Evolutionary conservation across 2,888 invertebrate species (phyloP).

Genomic region (Caenorhabditis japonica): DNA sequence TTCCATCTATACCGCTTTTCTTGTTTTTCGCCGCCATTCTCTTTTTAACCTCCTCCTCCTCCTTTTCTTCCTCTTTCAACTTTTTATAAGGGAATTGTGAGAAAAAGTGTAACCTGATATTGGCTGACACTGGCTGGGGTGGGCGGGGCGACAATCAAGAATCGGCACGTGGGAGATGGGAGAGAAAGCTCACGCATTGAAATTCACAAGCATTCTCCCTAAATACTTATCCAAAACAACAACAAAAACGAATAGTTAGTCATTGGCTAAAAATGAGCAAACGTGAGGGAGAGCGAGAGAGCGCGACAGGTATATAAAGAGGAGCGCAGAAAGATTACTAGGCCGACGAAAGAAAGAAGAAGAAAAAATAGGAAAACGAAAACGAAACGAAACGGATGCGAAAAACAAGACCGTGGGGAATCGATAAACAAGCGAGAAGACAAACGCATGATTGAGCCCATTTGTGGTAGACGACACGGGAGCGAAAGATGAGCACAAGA

Average conservation of each 20-base stretch:
- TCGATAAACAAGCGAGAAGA: constrained; percentile 45
- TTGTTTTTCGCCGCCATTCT: not conserved
- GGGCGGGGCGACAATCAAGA: constrained; percentile 8
- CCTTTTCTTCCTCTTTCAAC: constrained; percentile 4
- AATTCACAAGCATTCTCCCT: not conserved
- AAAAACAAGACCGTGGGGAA: too few relatives aligned
- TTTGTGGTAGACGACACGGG: constrained; percentile 29
- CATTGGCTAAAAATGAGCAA: not conserved
- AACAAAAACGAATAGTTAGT: not conserved
- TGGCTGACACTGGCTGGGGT: too few relatives aligned
- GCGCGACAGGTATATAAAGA: constrained; percentile 2
- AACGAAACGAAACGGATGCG: constrained; percentile 29
- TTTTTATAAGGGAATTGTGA: constrained; percentile 1
- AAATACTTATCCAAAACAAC: not conserved
- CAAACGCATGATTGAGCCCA: constrained; percentile 44
- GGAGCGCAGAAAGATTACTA: constrained; percentile 10
- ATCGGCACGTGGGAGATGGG: constrained; percentile 12
- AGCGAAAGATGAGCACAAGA: too few relatives aligned
- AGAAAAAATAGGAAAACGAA: constrained; percentile 26
- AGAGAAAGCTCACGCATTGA: not conserved
- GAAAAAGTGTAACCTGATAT: constrained; percentile 26
- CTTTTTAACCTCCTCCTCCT: constrained; percentile 20
- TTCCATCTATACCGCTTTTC: constrained; percentile 1
- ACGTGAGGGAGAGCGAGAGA: not conserved
- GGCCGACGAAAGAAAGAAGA: too few relatives aligned